Percentiles rank a stretch among this genome's conserved stretches.
These are phyloP conservation scores for Meriones psammophilus DNA, from an alignment of 2,797 vertebrate species.

Conservation along the genomic window DNA sequence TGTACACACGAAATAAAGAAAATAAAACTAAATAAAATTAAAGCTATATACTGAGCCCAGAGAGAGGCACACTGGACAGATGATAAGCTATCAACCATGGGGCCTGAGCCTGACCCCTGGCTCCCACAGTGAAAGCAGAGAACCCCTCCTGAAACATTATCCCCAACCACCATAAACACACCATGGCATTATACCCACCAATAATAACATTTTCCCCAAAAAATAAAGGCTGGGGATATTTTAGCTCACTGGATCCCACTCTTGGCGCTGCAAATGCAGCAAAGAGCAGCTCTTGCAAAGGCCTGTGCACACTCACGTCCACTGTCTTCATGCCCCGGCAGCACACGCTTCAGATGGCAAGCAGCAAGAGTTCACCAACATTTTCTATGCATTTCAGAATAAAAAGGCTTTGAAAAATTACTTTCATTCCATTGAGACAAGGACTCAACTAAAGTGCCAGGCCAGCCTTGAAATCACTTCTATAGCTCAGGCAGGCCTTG, in stretches of 20 bases:
- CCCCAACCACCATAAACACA: too few species aligned
- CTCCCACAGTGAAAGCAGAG: not conserved
- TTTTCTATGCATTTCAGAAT: not conserved
- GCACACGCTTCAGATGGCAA: not conserved
- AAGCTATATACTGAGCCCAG: not conserved
- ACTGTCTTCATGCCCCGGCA: too few species aligned
- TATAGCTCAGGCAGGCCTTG: not conserved
- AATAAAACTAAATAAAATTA: not conserved
- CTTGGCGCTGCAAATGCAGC: not conserved
- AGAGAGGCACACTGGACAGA: not conserved
- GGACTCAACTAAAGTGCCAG: not conserved
- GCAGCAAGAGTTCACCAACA: not conserved
- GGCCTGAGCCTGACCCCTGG: not conserved
- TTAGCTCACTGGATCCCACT: not conserved
- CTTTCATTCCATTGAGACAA: not conserved
- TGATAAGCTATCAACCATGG: not conserved
- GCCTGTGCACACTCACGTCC: not conserved
- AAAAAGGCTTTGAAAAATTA: not conserved
- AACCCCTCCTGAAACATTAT: not conserved
- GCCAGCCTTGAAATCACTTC: not conserved
- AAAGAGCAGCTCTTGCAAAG: not conserved
- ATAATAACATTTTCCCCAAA: not conserved
- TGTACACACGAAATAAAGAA: not conserved
- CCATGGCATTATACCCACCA: not conserved
- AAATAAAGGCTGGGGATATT: not conserved